Evolutionary conservation across 2,888 invertebrate species (phyloP).

Genomic region (Cephus nigrinus): DNA sequence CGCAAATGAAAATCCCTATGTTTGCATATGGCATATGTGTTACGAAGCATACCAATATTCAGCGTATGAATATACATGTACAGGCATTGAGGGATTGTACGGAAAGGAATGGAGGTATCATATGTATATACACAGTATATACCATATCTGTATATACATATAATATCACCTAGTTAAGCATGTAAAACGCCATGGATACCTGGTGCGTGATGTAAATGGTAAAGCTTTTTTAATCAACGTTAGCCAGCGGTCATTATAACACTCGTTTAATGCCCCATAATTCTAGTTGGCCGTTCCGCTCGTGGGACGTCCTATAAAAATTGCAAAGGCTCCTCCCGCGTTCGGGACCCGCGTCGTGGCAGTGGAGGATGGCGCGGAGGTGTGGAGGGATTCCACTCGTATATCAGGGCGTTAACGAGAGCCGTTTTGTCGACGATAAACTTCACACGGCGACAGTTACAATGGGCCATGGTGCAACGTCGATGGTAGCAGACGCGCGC

Average conservation of each 20-base stretch:
- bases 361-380: neutral
- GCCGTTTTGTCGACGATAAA: conserved; percentile 59
- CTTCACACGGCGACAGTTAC: conserved; percentile 18
- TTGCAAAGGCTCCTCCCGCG: conserved; percentile 50
- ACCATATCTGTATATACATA: neutral
- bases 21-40: neutral
- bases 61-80: neutral
- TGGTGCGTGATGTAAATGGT: conserved; percentile 4
- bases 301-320: conserved; percentile 35
- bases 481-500: neutral
- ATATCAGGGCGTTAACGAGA: conserved; percentile 61
- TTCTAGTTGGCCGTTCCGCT: conserved; percentile 27
- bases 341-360: conserved; percentile 29
- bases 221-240: conserved; percentile 58
- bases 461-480: neutral
- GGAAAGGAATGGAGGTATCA: neutral
- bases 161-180: neutral
- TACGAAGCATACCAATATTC: neutral
- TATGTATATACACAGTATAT: too few species aligned
- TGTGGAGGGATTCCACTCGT: conserved; percentile 15
- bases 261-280: conserved; percentile 58
- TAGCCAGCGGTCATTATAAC: conserved; percentile 54
- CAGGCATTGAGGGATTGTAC: neutral
- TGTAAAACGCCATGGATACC: conserved; percentile 1
- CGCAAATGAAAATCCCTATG: conserved; percentile 34